Evolutionary conservation across 2,888 invertebrate genomes (phyloP).

Genomic region (Theretra japonica): DNA sequence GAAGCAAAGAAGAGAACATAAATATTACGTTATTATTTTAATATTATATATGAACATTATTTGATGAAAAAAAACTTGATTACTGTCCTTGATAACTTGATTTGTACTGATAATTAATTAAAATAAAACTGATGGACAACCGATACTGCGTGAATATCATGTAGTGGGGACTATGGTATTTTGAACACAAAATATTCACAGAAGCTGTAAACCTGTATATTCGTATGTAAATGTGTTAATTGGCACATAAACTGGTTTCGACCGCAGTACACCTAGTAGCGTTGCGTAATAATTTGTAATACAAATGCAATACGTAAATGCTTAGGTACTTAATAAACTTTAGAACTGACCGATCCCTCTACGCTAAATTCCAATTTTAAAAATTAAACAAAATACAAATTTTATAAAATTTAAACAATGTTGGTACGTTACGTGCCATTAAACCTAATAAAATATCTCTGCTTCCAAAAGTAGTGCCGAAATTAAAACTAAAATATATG

Average conservation of each 20-base stretch:
- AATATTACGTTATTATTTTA: too few species aligned
- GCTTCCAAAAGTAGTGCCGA: slow-evolving; percentile 4
- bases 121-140: too few species aligned
- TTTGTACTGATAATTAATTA: too few species aligned
- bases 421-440: neutral
- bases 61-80: too few species aligned
- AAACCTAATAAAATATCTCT: neutral
- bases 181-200: neutral
- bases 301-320: slow-evolving; percentile 15
- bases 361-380: neutral
- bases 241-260: neutral
- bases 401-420: neutral
- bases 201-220: neutral
- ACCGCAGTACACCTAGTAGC: neutral
- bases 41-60: too few species aligned
- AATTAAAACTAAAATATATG: neutral
- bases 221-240: neutral
- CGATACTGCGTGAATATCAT: neutral
- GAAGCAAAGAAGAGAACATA: too few species aligned
- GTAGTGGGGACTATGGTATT: neutral
- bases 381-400: neutral
- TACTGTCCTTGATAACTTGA: too few species aligned
- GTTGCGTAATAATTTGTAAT: slow-evolving; percentile 21
- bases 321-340: neutral
- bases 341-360: neutral